Evolutionary conservation across 2,888 invertebrate genomes (phyloP), one percentile per base, ranked within the genome.

Genomic region (Amorpha juglandis): DNA sequence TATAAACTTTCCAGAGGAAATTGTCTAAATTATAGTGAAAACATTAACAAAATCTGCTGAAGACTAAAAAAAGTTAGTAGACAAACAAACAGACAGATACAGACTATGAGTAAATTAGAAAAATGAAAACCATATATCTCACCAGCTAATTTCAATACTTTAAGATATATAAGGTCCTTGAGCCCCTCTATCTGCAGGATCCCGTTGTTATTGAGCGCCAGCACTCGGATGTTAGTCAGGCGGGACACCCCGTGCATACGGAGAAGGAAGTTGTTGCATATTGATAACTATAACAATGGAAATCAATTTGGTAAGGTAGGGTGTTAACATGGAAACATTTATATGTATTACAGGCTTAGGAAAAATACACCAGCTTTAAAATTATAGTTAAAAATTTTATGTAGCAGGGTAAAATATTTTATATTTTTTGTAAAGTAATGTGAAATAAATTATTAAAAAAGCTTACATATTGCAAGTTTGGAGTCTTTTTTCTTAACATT

Each of bases 101-200:
- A n/a, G n/a, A n/a, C n/a, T n/a, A n/a, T n/a, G n/a, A n/a, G n/a
- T n/a, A 27, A 9, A 27, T 6, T 62, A 47, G 16, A 16, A 19
- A 0, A 19, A 27, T n/a, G 27, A 27, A 27, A 27, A 27, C 27
- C 16, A 9, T 9, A 51, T 38, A 45, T 78, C 90, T 83, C 78
- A 94, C 94, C 93, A 70, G 94, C 92, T 66, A 98, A 93, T 89
- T 97, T 97, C 64, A 98, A 93, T 81, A 96, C 96, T 81, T 96
- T 96, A 68, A 98, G 93, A 80, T 97, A 96, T 64, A 95, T 94
- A 73, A 98, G 94, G 69, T 98, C 97, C 85, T 97, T 97, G 14
- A 98, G 92, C 11, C 98, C 98, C 88, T 98, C 98, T 79, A 98
- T 98, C 67, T 97, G 96, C 55, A 98, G 94, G 73, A 98, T 97